Base-by-base conservation (phyloP, 2,888 invertebrate species). In the Brachypterus glaber region DNA sequence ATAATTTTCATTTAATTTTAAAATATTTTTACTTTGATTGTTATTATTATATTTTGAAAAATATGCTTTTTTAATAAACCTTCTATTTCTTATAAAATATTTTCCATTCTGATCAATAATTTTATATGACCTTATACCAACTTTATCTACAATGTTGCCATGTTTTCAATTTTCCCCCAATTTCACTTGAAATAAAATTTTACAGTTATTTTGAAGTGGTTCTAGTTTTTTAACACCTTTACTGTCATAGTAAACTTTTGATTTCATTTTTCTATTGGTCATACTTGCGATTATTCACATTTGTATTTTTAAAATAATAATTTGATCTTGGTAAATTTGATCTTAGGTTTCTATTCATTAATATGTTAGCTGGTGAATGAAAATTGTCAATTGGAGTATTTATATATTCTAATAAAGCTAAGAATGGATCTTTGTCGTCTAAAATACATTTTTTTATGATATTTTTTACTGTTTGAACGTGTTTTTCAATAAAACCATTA, bases 381-480 rank as follows among this genome's bases (percentile, higher is more conserved):
- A 7, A 5, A 21, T 9, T 9, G 9, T 21, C 9, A 7, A 35
- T 35, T 17, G 35, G 35, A 29, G 16, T 16, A 29, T 31, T 32
- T 25, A 31, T 24, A 3, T 17, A 16, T 25, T 37, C 33, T 33
- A 37, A 33, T 3, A 37, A 17, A n/a, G 37, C 37, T 21, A 18
- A 16, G 16, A 17, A 17, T 17, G 31, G 5, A 24, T 37, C 37
- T 18, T 25, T 25, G n/a, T 25, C 26, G 24, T 16, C 17, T 8
- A 24, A 15, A n/a, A 25, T 13, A 14, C 16, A 15, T 14, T 37
- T 33, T 33, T 25, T 33, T 5, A 33, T 24, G 25, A 15, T 33
- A n/a, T 27, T 31, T 4, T 33, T 37, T 3, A 33, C 16, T 7
- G 37, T 25, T n/a, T 37, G 37, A 8, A 33, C 21, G n/a, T n/a